A percentile compares a stretch with the other conserved stretches of the same genome.
These are phyloP conservation scores for Pterocles gutturalis DNA, from an alignment of 2,113 vertebrate species.

Conservation along the genomic window DNA sequence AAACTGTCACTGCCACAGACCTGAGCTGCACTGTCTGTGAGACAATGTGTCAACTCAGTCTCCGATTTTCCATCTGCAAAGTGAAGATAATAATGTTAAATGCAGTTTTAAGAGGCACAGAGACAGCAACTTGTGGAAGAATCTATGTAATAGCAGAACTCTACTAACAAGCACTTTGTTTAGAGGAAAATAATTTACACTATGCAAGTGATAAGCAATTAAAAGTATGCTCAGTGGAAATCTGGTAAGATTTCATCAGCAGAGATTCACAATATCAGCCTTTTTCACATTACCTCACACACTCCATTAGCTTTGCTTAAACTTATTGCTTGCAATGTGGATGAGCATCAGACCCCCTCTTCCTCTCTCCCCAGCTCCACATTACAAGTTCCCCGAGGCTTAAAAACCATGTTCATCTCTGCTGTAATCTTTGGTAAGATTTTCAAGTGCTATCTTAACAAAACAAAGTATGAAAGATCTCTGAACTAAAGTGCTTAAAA, in stretches of 20 bases:
- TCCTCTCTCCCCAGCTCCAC: neutral
- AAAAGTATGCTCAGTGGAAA: neutral
- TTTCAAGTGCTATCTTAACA: neutral
- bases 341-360: neutral
- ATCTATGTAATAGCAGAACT: neutral
- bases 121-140: neutral
- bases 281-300: neutral
- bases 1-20: neutral
- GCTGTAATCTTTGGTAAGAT: neutral
- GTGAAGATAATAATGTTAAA: neutral
- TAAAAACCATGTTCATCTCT: neutral
- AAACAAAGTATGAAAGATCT: neutral
- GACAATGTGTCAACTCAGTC: neutral
- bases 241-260: neutral
- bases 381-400: neutral
- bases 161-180: neutral
- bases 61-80: neutral
- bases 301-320: neutral
- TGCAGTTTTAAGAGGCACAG: neutral
- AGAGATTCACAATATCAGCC: accelerated
- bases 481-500: neutral
- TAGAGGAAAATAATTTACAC: neutral
- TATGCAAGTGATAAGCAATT: neutral
- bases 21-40: neutral
- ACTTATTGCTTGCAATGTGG: neutral